Evolutionary conservation across 2,888 invertebrate genomes (phyloP), one percentile per base, ranked within the genome.

Genomic region (Ochropleura plecta): DNA sequence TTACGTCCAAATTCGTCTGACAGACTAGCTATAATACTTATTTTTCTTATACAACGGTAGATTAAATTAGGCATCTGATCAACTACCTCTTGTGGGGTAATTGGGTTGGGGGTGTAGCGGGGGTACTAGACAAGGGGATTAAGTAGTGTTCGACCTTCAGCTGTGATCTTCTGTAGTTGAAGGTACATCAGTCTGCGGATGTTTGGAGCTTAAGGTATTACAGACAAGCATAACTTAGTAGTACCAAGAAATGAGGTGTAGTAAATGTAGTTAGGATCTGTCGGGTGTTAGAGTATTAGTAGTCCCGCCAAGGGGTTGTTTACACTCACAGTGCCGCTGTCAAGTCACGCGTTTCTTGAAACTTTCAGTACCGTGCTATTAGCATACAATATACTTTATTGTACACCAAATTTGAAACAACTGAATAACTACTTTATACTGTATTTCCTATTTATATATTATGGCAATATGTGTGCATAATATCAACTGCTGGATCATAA

Each of bases 41-140:
- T 72, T 55, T 70, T 68, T 18, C 46, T 53, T 57, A 12, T 49
- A 83, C 40, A 71, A 20, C 66, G 48, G 42, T 53, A 72, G 48
- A 82, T 85, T 74, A 73, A 79, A 85, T 85, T 78, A 82, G 67
- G 65, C 59, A 74, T 76, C 62, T 84, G 82, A 87, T 77, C 69
- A 79, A 73, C 79, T 76, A 59, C 53, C 73, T 81, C 70, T 76
- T 73, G 82, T 59, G 65, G 51, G 67, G 53, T 73, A 59, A 76
- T 76, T 66, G 66, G 53, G 20, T 60, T 12, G 49, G 62, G 14
- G 68, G 49, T 42, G 40, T 18, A 16, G 44, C 9, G 14, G 71
- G 14, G 42, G 55, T n/a, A 46, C 40, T 40, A 72, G 69, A 65
- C 68, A 63, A 64, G 63, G 40, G 60, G 73, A 69, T 76, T 76